Evolutionary conservation across 2,888 invertebrate genomes (phyloP).

Genomic region (Pyrrhia umbra): DNA sequence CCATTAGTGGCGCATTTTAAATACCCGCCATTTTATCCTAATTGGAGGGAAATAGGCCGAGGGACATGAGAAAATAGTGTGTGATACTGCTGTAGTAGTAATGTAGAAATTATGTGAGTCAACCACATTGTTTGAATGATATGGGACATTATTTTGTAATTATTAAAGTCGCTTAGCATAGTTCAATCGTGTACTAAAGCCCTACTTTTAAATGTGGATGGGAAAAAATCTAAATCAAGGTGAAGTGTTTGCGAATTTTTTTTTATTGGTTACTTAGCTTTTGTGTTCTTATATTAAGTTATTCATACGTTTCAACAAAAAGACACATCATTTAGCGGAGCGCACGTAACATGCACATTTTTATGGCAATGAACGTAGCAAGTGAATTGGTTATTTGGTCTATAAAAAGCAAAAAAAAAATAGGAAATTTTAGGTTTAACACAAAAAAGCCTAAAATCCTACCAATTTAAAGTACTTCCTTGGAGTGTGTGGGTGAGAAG

Average conservation of each 20-base stretch:
- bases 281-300: not conserved
- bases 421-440: constrained; percentile 7
- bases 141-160: constrained; percentile 19
- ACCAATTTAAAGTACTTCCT: constrained; percentile 47
- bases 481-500: constrained; percentile 66
- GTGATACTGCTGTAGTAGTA: constrained; percentile 35
- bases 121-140: constrained; percentile 37
- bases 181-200: not conserved
- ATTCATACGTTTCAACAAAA: no score
- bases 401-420: not conserved
- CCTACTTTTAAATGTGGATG: not conserved
- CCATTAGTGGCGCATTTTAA: constrained; percentile 67
- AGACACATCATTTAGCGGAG: no score
- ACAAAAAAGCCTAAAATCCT: constrained; percentile 31
- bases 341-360: no score
- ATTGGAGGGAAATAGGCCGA: constrained; percentile 62
- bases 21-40: constrained; percentile 62
- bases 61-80: constrained; percentile 58
- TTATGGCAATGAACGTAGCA: no score
- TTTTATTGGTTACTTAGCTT: not conserved
- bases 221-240: not conserved
- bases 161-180: not conserved
- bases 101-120: constrained; percentile 40
- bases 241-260: not conserved
- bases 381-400: no score